Evolutionary conservation across 2,797 vertebrate genomes (phyloP), one percentile per base, ranked within the genome.

Genomic region (Allochrocebus solatus): DNA sequence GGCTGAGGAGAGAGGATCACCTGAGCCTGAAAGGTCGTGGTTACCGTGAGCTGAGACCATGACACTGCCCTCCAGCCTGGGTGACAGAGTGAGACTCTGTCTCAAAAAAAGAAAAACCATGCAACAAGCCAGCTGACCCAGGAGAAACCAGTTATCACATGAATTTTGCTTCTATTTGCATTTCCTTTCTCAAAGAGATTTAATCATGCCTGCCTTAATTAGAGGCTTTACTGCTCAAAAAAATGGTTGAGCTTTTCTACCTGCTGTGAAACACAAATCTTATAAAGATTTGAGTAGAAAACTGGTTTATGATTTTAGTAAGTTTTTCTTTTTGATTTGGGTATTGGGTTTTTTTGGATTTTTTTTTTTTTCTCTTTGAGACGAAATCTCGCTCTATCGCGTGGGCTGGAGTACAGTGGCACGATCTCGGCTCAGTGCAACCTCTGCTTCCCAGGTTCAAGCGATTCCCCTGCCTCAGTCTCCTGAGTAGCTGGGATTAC

Each of bases 111-210:
- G 30, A 64, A 33, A 64, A 33, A 61, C 28, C 5, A 2, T n/a
- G 10, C 28, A 67, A 53, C 30, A 82, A 82, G 28, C 33, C 64
- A 76, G 89, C 59, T 72, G 57, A 55, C 28, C 57, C 33, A 46
- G 64, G 24, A 76, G 11, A 94, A 39, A 92, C 92, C 28, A 87
- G 33, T 93, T 39, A 64, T 11, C 75, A 93, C 39, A 22, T 85
- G 76, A 61, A n/a, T 89, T 88, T 85, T 92, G 28, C 78, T 96
- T 93, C 33, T 1, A 12, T 78, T 96, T 87, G 57, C 61, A 64
- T 74, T 94, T 93, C 39, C 46, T 95, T 91, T 88, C 61, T 92
- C 10, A 53, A 22, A 89, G 43, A 64, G 43, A 76, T 97, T 93
- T 93, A 92, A 61, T 50, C 26, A 43, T 88, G 16, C 55, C 46